A percentile compares a stretch with the other conserved stretches of the same genome.
Conservation (phyloP, 2,797 vertebrate species). For the Acipenser transmontanus region DNA sequence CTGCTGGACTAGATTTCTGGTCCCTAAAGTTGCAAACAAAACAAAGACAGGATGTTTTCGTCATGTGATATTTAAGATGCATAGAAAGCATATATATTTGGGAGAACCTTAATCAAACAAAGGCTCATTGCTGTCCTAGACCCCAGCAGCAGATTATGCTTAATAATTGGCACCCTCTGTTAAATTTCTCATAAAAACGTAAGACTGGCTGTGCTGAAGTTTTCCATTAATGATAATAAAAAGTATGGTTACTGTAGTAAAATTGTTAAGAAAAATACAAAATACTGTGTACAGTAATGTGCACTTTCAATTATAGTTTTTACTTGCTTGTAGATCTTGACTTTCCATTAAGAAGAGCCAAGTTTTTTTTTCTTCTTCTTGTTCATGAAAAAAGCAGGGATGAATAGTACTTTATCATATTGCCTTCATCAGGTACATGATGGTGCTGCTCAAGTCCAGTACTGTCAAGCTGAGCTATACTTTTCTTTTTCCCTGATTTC, state of each 20-base stretch:
- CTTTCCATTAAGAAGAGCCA: conserved; percentile 43
- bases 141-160: background rate
- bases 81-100: too few species aligned
- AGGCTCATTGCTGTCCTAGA: too few species aligned
- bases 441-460: conserved; percentile 50
- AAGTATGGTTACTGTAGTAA: conserved; percentile 29
- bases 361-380: conserved; percentile 37
- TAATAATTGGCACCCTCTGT: too few species aligned
- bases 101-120: too few species aligned
- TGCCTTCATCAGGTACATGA: conserved; percentile 52
- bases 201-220: conserved; percentile 31
- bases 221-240: conserved; percentile 49
- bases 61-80: too few species aligned
- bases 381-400: conserved; percentile 59
- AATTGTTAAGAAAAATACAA: conserved; percentile 32
- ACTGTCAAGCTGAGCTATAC: conserved; percentile 27
- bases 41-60: too few species aligned
- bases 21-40: too few species aligned
- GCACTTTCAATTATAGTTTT: conserved; percentile 45
- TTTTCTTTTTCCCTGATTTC: conserved; percentile 35
- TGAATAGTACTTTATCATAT: conserved; percentile 58
- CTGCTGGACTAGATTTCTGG: too few species aligned
- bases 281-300: conserved; percentile 21
- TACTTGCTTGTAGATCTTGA: conserved; percentile 35
- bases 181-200: too few species aligned